Evolutionary conservation across 1,140 invertebrate species (phyloP).

Genomic region (Chelonus insularis): DNA sequence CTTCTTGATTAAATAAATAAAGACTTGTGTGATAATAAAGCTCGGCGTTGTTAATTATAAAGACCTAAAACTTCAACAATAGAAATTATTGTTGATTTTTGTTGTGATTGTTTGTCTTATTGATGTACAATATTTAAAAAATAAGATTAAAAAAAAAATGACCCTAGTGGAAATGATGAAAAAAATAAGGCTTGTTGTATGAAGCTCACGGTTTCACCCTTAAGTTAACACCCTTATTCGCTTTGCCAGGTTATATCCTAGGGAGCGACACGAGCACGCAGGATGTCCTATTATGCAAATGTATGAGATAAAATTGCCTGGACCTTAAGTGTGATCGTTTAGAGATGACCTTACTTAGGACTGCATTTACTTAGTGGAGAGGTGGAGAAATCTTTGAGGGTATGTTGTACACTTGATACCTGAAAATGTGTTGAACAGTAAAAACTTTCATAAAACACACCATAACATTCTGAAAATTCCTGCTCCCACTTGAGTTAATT

Average conservation of each 20-base stretch:
- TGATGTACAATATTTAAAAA: too few relatives aligned
- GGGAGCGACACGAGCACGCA: constrained; percentile 19
- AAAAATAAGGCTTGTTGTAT: constrained; percentile 18
- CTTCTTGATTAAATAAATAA: too few relatives aligned
- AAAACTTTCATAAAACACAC: constrained; percentile 21
- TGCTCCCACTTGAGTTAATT: constrained; percentile 10
- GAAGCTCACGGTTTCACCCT: constrained; percentile 26
- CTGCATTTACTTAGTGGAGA: constrained; percentile 2
- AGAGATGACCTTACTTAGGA: constrained; percentile 31
- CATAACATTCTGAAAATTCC: constrained; percentile 5
- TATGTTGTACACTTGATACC: constrained; percentile 15
- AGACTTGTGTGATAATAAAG: too few relatives aligned
- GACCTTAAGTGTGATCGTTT: constrained; percentile 42
- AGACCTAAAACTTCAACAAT: too few relatives aligned
- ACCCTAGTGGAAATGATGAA: neutral
- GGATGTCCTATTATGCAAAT: constrained; percentile 48
- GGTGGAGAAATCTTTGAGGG: neutral
- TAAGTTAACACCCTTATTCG: constrained; percentile 41
- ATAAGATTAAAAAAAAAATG: neutral
- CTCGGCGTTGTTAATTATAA: too few relatives aligned
- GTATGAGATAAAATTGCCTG: constrained; percentile 41
- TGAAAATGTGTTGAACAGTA: constrained; percentile 17
- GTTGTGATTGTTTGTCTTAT: too few relatives aligned
- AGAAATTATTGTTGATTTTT: too few relatives aligned
- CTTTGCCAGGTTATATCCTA: constrained; percentile 37